These are phyloP conservation scores for Brachionus rotundiformis DNA, from an alignment of 1,140 invertebrate genomes.

Conservation along the genomic window DNA sequence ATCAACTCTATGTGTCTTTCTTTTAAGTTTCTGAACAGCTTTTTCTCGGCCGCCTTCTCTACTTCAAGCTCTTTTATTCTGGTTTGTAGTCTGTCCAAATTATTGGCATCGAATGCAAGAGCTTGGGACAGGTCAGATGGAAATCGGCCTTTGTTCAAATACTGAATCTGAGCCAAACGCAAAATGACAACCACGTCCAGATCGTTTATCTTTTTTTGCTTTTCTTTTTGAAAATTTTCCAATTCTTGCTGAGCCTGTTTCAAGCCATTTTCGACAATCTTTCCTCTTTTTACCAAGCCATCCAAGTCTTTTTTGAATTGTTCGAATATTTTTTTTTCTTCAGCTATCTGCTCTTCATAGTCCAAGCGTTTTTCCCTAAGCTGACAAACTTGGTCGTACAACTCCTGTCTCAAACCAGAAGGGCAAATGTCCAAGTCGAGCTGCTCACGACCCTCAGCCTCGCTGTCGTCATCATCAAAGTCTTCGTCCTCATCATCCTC, in stretches of 20 bases:
- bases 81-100: constrained; percentile 67
- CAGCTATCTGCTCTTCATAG: constrained; percentile 55
- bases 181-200: constrained; percentile 70
- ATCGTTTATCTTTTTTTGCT: constrained; percentile 72
- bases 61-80: constrained; percentile 70
- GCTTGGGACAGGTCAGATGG: constrained; percentile 68
- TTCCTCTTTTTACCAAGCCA: constrained; percentile 60
- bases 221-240: constrained; percentile 68
- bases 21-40: constrained; percentile 66
- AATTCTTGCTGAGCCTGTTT: constrained; percentile 62
- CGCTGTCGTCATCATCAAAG: constrained; percentile 64
- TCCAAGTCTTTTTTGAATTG: constrained; percentile 62
- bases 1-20: constrained; percentile 62
- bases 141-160: constrained; percentile 65
- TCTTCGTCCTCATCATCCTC: constrained; percentile 61
- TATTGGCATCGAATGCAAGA: constrained; percentile 69
- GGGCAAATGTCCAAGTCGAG: constrained; percentile 77
- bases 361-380: constrained; percentile 61
- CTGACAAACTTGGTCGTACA: constrained; percentile 61
- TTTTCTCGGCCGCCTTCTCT: constrained; percentile 69
- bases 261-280: constrained; percentile 60
- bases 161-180: constrained; percentile 71
- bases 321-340: constrained; percentile 63
- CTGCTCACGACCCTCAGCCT: constrained; percentile 55
- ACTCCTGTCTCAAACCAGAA: constrained; percentile 70